These are phyloP conservation scores for Globodera ellingtonae DNA, from an alignment of 1,140 invertebrate species.

Conservation along the genomic window DNA sequence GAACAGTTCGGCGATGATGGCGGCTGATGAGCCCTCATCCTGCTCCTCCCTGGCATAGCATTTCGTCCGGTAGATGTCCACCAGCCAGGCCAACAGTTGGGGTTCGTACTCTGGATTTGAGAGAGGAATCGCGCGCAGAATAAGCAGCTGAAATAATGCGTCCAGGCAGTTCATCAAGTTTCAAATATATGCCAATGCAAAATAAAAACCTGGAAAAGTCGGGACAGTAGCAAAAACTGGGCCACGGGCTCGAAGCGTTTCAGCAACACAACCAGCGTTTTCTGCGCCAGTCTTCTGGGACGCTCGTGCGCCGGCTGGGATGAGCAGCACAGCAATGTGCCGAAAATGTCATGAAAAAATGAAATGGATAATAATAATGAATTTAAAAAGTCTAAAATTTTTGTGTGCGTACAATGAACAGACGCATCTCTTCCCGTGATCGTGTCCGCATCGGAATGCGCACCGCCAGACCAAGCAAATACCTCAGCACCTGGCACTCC, in stretches of 20 bases:
- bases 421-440: not conserved
- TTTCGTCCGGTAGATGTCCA: slow-evolving; percentile 46
- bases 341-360: slow-evolving; percentile 30
- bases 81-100: slow-evolving; percentile 40
- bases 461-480: not conserved
- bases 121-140: slow-evolving; percentile 9
- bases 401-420: slow-evolving; percentile 6
- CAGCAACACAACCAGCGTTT: slow-evolving; percentile 13
- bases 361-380: not conserved
- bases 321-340: slow-evolving; percentile 10
- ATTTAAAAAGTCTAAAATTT: too few species aligned
- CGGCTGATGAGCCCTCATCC: slow-evolving; percentile 7
- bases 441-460: not conserved
- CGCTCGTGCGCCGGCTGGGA: slow-evolving; percentile 8
- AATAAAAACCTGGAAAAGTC: slow-evolving; percentile 35
- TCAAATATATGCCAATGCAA: too few species aligned
- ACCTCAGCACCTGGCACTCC: not conserved
- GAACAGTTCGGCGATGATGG: slow-evolving; percentile 12
- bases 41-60: slow-evolving; percentile 14
- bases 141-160: not conserved
- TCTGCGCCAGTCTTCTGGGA: slow-evolving; percentile 14
- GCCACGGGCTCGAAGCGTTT: slow-evolving; percentile 35
- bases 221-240: slow-evolving; percentile 43
- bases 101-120: slow-evolving; percentile 37
- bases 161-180: too few species aligned